A percentile compares a stretch with the other conserved stretches of the same genome.
Evolutionary conservation across 2,113 vertebrate species (phyloP).

Genomic region (Malurus cyaneus): DNA sequence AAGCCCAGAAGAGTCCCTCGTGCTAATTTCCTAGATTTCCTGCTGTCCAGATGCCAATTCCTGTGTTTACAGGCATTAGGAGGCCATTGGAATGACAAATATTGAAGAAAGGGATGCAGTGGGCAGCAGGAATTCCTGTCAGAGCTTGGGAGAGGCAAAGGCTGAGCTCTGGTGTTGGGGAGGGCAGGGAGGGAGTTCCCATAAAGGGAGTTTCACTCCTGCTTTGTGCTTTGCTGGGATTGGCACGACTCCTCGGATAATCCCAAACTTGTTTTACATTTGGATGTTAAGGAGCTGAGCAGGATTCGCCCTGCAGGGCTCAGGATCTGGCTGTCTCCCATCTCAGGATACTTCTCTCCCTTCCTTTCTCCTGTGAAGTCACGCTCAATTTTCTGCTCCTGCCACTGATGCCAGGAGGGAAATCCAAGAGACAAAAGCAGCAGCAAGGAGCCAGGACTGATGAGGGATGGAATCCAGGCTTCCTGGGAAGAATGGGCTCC

Average conservation of each 20-base stretch:
- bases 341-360: neutral
- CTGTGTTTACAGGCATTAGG: slow-evolving; percentile 16
- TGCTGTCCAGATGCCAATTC: slow-evolving; percentile 47
- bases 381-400: neutral
- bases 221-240: neutral
- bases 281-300: neutral
- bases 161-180: neutral
- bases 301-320: neutral
- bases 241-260: neutral
- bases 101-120: neutral
- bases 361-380: neutral
- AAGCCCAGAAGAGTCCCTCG: slow-evolving; percentile 40
- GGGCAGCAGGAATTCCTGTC: neutral
- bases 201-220: neutral
- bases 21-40: slow-evolving; percentile 60
- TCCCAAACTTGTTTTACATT: neutral
- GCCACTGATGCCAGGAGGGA: neutral
- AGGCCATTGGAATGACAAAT: neutral
- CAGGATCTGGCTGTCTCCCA: neutral
- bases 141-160: neutral
- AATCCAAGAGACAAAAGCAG: neutral
- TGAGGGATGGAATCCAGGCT: neutral
- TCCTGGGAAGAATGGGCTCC: neutral
- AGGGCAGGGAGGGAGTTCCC: neutral
- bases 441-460: neutral